A percentile compares a stretch with the other conserved stretches of the same genome.
Evolutionary conservation across 2,888 invertebrate species (phyloP).

Genomic region (Hipparchia sbordonii): DNA sequence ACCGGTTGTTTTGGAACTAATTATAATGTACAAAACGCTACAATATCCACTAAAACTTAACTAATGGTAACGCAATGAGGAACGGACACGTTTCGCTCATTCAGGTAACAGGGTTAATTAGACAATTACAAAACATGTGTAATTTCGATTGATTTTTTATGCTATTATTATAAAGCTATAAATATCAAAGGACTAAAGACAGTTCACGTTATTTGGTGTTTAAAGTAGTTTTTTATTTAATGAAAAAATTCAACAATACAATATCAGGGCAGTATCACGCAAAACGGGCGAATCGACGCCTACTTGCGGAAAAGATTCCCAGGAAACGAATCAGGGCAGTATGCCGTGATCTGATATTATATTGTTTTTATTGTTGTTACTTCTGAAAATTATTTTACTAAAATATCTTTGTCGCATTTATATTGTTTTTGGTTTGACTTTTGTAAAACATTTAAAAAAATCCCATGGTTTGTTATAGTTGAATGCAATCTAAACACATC

Average conservation of each 20-base stretch:
- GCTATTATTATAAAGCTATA: conserved; percentile 9
- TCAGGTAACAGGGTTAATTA: conserved; percentile 74
- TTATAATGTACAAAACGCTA: conserved; percentile 67
- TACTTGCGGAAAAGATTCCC: too few species aligned
- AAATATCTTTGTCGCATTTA: neutral
- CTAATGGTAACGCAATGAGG: conserved; percentile 82
- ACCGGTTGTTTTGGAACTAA: conserved; percentile 78
- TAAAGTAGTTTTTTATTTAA: neutral
- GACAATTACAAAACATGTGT: conserved; percentile 43
- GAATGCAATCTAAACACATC: neutral
- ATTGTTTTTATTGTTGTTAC: neutral
- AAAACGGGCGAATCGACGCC: too few species aligned
- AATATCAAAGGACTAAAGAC: conserved; percentile 10
- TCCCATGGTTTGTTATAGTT: neutral
- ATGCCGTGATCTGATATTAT: neutral
- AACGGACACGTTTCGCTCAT: conserved; percentile 77
- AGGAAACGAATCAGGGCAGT: too few species aligned
- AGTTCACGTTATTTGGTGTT: conserved; percentile 13
- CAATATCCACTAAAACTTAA: conserved; percentile 73
- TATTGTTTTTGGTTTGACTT: neutral
- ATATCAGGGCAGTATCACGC: neutral
- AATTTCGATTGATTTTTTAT: conserved; percentile 21
- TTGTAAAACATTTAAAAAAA: too few species aligned
- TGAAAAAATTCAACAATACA: too few species aligned
- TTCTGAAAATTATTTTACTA: neutral